A percentile compares a stretch with the other conserved stretches of the same genome.
Conservation (phyloP, 37 sponge, comb jelly and placozoan species). For the Geodia barretti region DNA sequence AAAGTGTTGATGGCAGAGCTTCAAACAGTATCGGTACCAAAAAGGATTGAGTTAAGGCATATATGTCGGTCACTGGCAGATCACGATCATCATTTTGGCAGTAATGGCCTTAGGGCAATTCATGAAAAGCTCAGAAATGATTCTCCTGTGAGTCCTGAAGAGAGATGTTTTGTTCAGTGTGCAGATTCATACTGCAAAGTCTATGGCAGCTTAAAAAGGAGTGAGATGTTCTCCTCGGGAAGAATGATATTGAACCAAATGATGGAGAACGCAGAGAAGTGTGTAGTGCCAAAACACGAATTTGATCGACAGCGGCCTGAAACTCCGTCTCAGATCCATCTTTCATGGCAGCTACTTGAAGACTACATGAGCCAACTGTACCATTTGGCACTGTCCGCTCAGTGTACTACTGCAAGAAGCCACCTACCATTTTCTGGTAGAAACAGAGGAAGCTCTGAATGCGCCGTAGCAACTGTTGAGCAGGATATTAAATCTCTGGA, state of each 20-base stretch:
- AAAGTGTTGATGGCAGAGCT: neutral
- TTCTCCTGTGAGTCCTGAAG: neutral
- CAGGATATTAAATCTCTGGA: neutral
- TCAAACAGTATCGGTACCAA: neutral
- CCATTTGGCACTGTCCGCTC: neutral
- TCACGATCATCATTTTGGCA: no score
- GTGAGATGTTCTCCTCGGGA: neutral
- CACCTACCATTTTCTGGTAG: neutral
- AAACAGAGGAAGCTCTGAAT: neutral
- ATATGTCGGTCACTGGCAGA: neutral
- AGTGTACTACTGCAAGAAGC: neutral
- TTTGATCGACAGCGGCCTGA: no score
- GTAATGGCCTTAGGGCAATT: no score
- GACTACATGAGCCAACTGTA: conserved; percentile 28
- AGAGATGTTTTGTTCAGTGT: neutral
- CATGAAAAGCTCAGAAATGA: neutral
- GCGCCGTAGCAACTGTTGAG: neutral
- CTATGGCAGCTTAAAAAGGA: neutral
- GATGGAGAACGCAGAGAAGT: neutral
- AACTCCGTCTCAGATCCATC: neutral
- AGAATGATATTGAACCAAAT: neutral
- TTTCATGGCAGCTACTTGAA: conserved; percentile 27
- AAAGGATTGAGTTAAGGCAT: neutral
- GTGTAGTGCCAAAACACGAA: neutral
- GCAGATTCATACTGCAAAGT: neutral